Base-by-base conservation (phyloP, 2,888 invertebrate species). In the Tethea ocularis region DNA sequence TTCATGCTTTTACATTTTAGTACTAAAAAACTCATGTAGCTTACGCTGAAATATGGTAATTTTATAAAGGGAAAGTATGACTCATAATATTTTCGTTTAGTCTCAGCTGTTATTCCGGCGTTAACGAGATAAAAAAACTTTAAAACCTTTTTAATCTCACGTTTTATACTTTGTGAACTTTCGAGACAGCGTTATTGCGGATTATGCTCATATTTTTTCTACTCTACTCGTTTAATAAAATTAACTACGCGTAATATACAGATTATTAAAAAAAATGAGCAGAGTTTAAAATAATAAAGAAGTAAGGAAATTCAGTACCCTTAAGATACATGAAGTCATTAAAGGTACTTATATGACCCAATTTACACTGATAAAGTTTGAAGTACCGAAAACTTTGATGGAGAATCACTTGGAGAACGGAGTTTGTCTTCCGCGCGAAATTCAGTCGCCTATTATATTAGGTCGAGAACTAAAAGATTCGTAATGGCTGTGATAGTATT, bases 61-160 rank as follows among this genome's bases (percentile, higher is more conserved):
- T 53, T 57, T 56, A 46, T 26, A 58, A 56, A 62, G 59, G 22
- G 60, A 46, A 51, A 56, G 46, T 24, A 46, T 62, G 53, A 58
- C 57, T 61, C 59, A 62, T 61, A 63, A 68, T 60, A 56, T 58
- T 57, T 52, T 57, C 56, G 24, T 62, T 60, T 63, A 58, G 54
- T 58, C 62, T 57, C 69, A 66, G 68, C 69, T 71, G 62, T 67
- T 66, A 66, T 63, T 61, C 62, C 58, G 58, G 61, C 62, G 63
- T 57, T 60, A 68, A 67, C 67, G 64, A 68, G 70, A 70, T 70
- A 72, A 70, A 58, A 70, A 70, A 17, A 52, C 24, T 24, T 65
- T 66, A 59, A 63, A 36, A 29, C 53, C 64, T 59, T 69, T 67
- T 64, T 68, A 68, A 71, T 69, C 64, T 67, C 63, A 66, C 62